A percentile compares a stretch with the other conserved stretches of the same genome.
These are phyloP conservation scores for Oryzias celebensis DNA, from an alignment of 2,113 vertebrate species.

Conservation along the genomic window DNA sequence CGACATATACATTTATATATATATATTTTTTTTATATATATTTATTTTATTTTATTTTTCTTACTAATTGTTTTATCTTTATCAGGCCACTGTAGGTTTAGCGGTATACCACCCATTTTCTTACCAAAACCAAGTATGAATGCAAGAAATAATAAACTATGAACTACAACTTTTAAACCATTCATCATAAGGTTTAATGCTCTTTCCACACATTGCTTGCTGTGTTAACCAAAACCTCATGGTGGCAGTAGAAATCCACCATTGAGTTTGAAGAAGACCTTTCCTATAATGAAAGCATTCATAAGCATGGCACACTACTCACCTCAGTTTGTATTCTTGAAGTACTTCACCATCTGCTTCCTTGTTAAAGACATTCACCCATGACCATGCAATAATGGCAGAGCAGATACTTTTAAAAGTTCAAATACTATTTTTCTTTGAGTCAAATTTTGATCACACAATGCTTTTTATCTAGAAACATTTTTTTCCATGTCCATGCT, in stretches of 20 bases:
- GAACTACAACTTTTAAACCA: background rate
- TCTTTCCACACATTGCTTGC: conserved; percentile 6
- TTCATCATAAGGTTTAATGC: background rate
- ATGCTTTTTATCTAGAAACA: background rate
- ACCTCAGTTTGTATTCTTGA: conserved; percentile 26
- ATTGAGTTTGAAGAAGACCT: conserved; percentile 12
- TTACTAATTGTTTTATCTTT: too few species aligned
- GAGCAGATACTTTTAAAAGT: conserved; percentile 9
- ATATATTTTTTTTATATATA: too few species aligned
- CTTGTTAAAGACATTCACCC: conserved; percentile 15
- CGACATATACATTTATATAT: too few species aligned
- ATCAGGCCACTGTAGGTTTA: too few species aligned
- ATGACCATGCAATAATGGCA: conserved; percentile 9
- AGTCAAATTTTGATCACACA: conserved; percentile 9
- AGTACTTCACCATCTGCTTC: conserved; percentile 21
- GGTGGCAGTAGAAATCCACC: conserved; percentile 61
- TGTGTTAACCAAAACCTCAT: conserved; percentile 21
- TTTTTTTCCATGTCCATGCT: background rate
- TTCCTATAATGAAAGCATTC: conserved; percentile 15
- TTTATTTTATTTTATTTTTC: too few species aligned
- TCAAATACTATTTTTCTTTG: conserved; percentile 1
- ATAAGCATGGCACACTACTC: conserved; percentile 17
- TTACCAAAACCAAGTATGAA: too few species aligned
- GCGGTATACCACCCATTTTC: too few species aligned
- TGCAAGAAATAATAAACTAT: too few species aligned